These are phyloP conservation scores for Pogoniulus pusillus DNA, from an alignment of 2,797 vertebrate genomes.

Conservation along the genomic window DNA sequence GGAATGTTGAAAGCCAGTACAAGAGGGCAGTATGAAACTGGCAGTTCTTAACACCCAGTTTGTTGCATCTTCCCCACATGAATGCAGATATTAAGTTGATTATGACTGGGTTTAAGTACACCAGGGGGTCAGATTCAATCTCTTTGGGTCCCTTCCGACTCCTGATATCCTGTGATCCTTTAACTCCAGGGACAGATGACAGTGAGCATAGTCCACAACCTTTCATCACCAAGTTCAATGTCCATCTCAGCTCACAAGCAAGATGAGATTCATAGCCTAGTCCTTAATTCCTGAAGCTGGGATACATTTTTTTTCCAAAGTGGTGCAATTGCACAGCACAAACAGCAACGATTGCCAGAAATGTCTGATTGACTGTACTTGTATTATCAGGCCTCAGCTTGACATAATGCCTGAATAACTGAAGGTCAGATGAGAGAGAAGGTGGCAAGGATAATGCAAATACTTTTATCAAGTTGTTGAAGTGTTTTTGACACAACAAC, in stretches of 20 bases:
- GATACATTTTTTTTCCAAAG: slow-evolving; percentile 9
- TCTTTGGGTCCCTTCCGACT: too few species aligned
- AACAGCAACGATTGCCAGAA: slow-evolving; percentile 23
- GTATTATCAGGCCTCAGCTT: slow-evolving; percentile 53
- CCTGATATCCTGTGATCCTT: too few species aligned
- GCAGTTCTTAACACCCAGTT: not conserved
- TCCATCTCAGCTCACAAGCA: not conserved
- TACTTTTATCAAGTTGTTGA: slow-evolving; percentile 22
- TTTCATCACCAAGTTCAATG: not conserved
- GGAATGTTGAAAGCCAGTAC: not conserved
- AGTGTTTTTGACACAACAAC: slow-evolving; percentile 1
- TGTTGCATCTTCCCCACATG: not conserved
- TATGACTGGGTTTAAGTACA: not conserved
- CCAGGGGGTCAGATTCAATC: not conserved
- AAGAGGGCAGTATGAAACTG: not conserved
- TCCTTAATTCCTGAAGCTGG: slow-evolving; percentile 13
- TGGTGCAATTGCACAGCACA: slow-evolving; percentile 29
- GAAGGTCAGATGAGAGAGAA: slow-evolving; percentile 23
- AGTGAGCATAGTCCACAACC: not conserved
- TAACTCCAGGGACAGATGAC: not conserved
- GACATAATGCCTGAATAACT: not conserved
- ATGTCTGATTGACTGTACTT: slow-evolving; percentile 33
- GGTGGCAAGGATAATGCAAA: slow-evolving; percentile 10
- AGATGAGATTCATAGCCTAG: not conserved
- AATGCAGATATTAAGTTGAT: not conserved